Conservation (phyloP, 2,113 vertebrate genomes). For the Corythoichthys haematopterus region DNA sequence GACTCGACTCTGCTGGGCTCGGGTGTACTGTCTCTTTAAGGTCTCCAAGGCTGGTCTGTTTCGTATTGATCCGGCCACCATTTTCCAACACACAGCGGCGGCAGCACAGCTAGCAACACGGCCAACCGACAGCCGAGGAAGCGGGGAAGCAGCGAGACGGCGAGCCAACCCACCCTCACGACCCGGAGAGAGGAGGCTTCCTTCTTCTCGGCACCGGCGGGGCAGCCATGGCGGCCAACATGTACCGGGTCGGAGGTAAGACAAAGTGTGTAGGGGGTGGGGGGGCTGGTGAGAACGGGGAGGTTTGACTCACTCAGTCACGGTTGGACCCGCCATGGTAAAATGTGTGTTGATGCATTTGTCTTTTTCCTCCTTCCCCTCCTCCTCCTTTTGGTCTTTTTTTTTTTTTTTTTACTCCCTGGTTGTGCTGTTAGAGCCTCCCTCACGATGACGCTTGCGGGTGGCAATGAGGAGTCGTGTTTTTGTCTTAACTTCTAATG, state of each 20-base stretch:
- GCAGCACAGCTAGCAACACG: constrained; percentile 33
- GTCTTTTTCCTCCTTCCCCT: constrained; percentile 52
- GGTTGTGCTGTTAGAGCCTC: neutral
- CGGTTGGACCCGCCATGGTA: constrained; percentile 28
- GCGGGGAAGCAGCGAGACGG: constrained; percentile 55
- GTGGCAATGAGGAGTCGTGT: neutral
- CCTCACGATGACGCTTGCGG: neutral
- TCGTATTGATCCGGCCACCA: constrained; percentile 83
- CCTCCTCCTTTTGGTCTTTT: neutral
- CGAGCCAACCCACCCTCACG: constrained; percentile 63
- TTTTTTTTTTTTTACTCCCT: neutral
- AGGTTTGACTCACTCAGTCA: neutral
- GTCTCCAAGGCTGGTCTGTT: constrained; percentile 58
- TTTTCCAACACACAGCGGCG: constrained; percentile 80
- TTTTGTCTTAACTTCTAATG: neutral
- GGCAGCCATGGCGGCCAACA: constrained; percentile 82
- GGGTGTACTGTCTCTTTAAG: constrained; percentile 78
- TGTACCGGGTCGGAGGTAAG: constrained; percentile 85
- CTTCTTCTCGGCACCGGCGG: constrained; percentile 59
- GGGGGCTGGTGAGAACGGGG: neutral
- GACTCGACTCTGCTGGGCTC: neutral
- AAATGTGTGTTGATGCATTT: constrained; percentile 12
- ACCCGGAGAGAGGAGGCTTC: constrained; percentile 71
- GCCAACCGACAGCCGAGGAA: constrained; percentile 31
- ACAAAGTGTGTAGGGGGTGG: neutral